A percentile compares a stretch with the other conserved stretches of the same genome.
phyloP scores from a whole-genome alignment of 2,113 vertebrate genomes.

The Myrmecobius fasciatus region DNA sequence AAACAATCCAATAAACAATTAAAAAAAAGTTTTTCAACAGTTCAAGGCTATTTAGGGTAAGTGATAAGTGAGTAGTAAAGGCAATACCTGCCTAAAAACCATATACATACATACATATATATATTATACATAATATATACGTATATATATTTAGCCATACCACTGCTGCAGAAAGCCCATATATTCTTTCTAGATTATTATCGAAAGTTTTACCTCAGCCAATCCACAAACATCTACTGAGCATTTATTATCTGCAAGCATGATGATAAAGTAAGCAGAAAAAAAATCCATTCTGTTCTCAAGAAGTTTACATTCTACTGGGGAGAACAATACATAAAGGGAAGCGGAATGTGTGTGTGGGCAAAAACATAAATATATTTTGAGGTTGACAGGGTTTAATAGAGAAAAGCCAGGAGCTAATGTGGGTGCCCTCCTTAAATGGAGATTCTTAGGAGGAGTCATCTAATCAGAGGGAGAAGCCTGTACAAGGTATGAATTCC shows the following conservation, averaged over 20 bases:
- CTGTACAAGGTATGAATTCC: not conserved
- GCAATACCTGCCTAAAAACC: not conserved
- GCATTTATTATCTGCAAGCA: not conserved
- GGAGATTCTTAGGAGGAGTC: not conserved
- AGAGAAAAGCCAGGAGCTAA: not conserved
- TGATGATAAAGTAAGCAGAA: not conserved
- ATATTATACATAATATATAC: too few relatives aligned
- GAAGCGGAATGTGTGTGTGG: not conserved
- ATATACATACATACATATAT: too few relatives aligned
- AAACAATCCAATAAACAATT: too few relatives aligned
- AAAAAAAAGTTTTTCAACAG: too few relatives aligned
- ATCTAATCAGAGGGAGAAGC: not conserved
- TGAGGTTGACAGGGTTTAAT: too few relatives aligned
- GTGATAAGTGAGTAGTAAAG: not conserved
- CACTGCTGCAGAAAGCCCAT: not conserved
- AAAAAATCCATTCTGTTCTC: not conserved
- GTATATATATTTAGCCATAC: not conserved
- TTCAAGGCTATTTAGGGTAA: not conserved
- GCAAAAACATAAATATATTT: not conserved
- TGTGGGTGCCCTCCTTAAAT: not conserved
- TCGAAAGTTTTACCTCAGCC: not conserved
- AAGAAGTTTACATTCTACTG: not conserved
- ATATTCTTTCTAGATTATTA: not conserved
- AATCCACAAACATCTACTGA: not conserved
- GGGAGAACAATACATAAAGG: not conserved